Evolutionary conservation across 2,797 vertebrate genomes (phyloP), one percentile per base, ranked within the genome.

Genomic region (Tympanoctomys barrerae): DNA sequence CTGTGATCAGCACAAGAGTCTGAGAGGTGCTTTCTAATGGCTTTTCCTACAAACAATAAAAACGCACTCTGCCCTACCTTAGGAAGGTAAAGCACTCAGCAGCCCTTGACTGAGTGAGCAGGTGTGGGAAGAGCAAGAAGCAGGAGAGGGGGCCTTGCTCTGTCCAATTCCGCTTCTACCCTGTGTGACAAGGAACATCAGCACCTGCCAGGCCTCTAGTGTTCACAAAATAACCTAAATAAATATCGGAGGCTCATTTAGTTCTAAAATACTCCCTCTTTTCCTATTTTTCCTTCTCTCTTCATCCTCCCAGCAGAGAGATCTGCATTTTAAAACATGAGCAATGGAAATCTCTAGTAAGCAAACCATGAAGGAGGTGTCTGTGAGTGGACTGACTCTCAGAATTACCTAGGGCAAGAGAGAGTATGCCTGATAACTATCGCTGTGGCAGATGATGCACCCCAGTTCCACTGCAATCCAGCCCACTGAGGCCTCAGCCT

Each of bases 181-280:
- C 26, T 81, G 7, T 57, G 8, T n/a, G 59, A 31, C 46, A 31
- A 12, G 61, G 42, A 52, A 46, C 11, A 54, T n/a, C 21, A 73
- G 82, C 0, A 73, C 52, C 31, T 96, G 79, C 82, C 14, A 88
- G 59, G 31, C 28, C 52, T 87, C 5, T 6, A n/a, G 36, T 79
- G 85, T 86, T 52, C 59, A 89, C 78, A 87, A 93, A 88, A 68
- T 79, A 94, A 89, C 24, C 6, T 14, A 89, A 95, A 79, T 89
- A 85, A 87, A 62, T 78, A 94, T 8, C 71, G 66, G 24, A 92
- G 78, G 57, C 24, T 89, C 9, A 73, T 82, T 95, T 88, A 52
- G 8, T 85, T 70, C 83, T 93, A 88, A 87, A 91, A 84, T 91
- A 79, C 89, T 87, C 39, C 7, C 22, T 12, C 78, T 68, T 87